phyloP scores from a whole-genome alignment of 1,140 invertebrate genomes.

The Philotrypesis tridentata region DNA sequence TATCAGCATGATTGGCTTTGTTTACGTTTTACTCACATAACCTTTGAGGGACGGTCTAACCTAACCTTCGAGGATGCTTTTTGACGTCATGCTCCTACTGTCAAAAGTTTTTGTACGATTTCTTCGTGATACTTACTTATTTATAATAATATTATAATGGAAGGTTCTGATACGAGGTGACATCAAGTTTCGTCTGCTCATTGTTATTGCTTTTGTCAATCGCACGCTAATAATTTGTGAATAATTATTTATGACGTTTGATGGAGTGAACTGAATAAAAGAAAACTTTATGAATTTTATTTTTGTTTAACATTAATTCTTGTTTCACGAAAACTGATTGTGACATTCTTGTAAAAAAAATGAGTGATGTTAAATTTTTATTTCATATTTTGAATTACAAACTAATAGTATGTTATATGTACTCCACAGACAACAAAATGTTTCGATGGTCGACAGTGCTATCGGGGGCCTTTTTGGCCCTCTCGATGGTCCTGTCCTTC shows the following conservation, averaged over 20 bases:
- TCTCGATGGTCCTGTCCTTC: slow-evolving; percentile 70
- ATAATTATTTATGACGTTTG: neutral
- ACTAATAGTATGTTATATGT: neutral
- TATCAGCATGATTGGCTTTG: slow-evolving; percentile 41
- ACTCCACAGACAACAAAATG: slow-evolving; percentile 64
- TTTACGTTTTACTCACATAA: slow-evolving; percentile 57
- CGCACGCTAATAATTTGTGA: neutral
- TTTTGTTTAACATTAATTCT: neutral
- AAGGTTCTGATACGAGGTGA: neutral
- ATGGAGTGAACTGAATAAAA: too few species aligned
- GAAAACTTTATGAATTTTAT: too few species aligned
- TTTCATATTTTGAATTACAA: too few species aligned
- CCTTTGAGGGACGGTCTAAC: slow-evolving; percentile 52
- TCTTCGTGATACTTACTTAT: neutral
- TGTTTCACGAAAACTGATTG: neutral
- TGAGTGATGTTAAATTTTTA: neutral
- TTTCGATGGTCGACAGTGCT: slow-evolving; percentile 72
- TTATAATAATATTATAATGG: too few species aligned
- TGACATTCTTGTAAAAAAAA: too few species aligned
- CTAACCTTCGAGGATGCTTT: slow-evolving; percentile 23
- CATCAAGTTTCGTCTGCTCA: neutral
- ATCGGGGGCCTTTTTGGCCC: slow-evolving; percentile 70
- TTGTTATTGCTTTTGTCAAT: neutral
- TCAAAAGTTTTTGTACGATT: neutral
- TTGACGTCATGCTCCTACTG: neutral